phyloP scores from a whole-genome alignment of 1,140 invertebrate genomes.

The Leptinotarsa lineolata region DNA sequence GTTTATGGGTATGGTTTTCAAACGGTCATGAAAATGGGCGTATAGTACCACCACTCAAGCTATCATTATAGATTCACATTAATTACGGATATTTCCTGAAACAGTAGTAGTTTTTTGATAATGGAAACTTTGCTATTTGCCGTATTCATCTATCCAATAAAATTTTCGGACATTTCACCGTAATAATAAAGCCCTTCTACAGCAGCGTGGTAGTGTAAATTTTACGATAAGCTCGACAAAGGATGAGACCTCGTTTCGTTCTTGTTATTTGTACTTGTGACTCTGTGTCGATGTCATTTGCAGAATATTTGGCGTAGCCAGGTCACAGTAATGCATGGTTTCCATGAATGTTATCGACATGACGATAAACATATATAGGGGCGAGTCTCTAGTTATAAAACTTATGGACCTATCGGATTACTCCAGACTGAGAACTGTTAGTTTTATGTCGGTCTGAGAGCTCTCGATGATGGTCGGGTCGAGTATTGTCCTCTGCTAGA shows the following conservation, averaged over 20 bases:
- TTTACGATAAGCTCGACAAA: constrained; percentile 3
- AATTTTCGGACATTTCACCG: neutral
- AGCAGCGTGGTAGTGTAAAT: neutral
- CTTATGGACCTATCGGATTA: neutral
- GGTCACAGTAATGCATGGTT: neutral
- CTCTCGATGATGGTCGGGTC: neutral
- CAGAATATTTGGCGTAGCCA: neutral
- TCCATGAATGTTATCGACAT: constrained; percentile 3
- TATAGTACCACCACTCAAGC: too few species aligned
- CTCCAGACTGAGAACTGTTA: neutral
- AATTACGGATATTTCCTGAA: too few species aligned
- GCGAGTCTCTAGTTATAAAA: constrained; percentile 6
- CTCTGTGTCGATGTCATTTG: neutral
- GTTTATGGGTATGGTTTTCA: too few species aligned
- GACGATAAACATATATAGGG: neutral
- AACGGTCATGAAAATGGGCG: too few species aligned
- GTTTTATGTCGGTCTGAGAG: constrained; percentile 2
- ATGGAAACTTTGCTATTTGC: too few species aligned
- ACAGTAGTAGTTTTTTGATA: too few species aligned
- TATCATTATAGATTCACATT: too few species aligned
- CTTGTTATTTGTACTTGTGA: constrained; percentile 3
- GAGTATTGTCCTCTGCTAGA: neutral
- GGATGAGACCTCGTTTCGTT: neutral
- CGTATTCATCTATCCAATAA: too few species aligned
- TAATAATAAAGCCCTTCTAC: neutral